These are phyloP conservation scores for Gopherus evgoodei DNA, from an alignment of 2,113 vertebrate genomes.

Conservation along the genomic window DNA sequence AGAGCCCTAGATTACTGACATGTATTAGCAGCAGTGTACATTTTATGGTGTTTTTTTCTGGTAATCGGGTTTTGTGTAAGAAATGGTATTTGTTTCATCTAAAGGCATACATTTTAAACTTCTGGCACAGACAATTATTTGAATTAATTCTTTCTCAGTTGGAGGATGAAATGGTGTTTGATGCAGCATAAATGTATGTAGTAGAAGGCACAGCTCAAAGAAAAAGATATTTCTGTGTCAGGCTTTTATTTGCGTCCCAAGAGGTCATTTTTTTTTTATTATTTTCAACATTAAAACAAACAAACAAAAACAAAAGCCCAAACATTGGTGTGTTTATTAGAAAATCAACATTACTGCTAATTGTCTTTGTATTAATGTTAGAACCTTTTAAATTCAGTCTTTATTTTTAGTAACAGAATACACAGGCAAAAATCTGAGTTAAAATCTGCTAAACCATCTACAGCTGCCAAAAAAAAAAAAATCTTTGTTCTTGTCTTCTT, in stretches of 20 bases:
- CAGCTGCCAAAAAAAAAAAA: background rate
- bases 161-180: background rate
- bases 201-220: background rate
- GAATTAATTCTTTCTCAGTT: constrained; percentile 15
- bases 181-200: background rate
- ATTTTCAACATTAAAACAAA: background rate
- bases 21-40: background rate
- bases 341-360: background rate
- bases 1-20: background rate
- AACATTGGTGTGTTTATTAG: background rate
- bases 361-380: background rate
- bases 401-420: background rate
- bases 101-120: background rate
- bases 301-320: background rate
- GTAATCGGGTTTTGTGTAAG: background rate
- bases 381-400: background rate
- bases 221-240: background rate
- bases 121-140: background rate
- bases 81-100: background rate
- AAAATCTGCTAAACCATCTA: background rate
- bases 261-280: background rate
- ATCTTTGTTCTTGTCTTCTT: background rate
- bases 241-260: background rate
- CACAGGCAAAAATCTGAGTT: background rate
- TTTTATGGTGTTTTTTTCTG: background rate